Evolutionary conservation across 2,113 vertebrate species (phyloP), one percentile per base, ranked within the genome.

Genomic region (Saguinus midas): DNA sequence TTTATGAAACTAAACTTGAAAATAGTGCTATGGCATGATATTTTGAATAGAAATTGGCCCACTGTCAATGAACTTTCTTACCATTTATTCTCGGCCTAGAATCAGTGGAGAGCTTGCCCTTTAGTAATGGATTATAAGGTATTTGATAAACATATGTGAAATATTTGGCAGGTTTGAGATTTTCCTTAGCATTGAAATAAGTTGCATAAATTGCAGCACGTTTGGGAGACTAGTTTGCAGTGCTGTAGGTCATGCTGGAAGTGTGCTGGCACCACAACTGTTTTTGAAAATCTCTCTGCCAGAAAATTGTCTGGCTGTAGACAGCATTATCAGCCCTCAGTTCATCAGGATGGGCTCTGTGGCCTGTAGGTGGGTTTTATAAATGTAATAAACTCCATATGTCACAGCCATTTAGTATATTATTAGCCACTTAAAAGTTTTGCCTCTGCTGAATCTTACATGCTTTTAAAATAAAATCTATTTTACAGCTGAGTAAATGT

Each of bases 81-180:
- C 80, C 66, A 32, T 80, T 94, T 92, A 45, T 82, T 82, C 95
- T 93, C 87, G 45, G 75, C 37, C 1, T 23, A 66, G 90, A 72
- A n/a, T 83, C 80, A 68, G 70, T 20, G 48, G 95, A 93, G n/a
- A 96, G 52, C 72, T 93, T 94, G 90, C 16, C 50, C 72, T 85
- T 87, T 45, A 79, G 94, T 48, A 78, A 90, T 96, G 90, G 83
- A 61, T 94, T 92, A 48, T 35, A 40, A 96, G 87, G 61, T 92
- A 92, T 97, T 94, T 90, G 94, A 95, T 97, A 97, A 97, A 97
- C 96, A 96, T 83, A 89, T 91, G 95, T 88, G 91, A 90, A 91
- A 64, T 88, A 75, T 52, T 93, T 96, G 97, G 93, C 94, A 94
- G 81, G 20, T 40, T 58, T 40, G 20, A 76, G 86, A n/a, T 58